Percentiles rank a stretch among this genome's conserved stretches.
Conservation (phyloP, 1,140 invertebrate genomes). For the Gonioctena quinquepunctata region DNA sequence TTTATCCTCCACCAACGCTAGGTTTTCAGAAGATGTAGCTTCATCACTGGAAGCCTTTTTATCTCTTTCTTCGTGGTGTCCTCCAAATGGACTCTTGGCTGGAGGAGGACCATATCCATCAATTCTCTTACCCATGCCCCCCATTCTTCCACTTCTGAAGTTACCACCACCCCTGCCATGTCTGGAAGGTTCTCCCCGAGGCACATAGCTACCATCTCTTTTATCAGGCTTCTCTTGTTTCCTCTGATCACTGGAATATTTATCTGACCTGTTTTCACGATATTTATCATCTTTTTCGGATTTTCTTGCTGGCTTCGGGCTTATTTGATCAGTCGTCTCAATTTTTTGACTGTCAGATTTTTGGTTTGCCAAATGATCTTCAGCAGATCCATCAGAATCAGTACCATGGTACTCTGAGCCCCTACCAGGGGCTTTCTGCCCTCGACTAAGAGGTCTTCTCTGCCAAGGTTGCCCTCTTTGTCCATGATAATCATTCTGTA, state of each 20-base stretch:
- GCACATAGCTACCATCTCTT: conserved; percentile 63
- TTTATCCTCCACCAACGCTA: conserved; percentile 61
- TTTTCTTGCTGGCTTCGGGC: conserved; percentile 57
- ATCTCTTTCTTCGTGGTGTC: conserved; percentile 53
- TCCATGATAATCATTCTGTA: conserved; percentile 21
- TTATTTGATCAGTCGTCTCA: conserved; percentile 48
- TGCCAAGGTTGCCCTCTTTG: conserved; percentile 18
- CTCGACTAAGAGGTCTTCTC: conserved; percentile 24
- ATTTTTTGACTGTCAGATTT: conserved; percentile 59
- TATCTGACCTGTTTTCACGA: conserved; percentile 53
- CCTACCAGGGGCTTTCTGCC: conserved; percentile 39
- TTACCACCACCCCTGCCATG: conserved; percentile 73
- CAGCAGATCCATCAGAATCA: conserved; percentile 65
- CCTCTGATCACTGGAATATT: conserved; percentile 49
- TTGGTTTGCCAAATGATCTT: conserved; percentile 59
- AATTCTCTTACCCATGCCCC: conserved; percentile 63
- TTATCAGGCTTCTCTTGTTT: conserved; percentile 60
- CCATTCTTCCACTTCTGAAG: conserved; percentile 61
- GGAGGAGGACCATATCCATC: conserved; percentile 75
- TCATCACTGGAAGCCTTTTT: conserved; percentile 42
- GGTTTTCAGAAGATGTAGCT: conserved; percentile 45
- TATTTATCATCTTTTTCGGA: conserved; percentile 65
- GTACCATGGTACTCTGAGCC: conserved; percentile 56
- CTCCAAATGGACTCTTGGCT: conserved; percentile 74
- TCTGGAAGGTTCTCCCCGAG: conserved; percentile 80